Evolutionary conservation across 1,140 invertebrate species (phyloP), one percentile per base, ranked within the genome.

Genomic region (Eumeta japonica): DNA sequence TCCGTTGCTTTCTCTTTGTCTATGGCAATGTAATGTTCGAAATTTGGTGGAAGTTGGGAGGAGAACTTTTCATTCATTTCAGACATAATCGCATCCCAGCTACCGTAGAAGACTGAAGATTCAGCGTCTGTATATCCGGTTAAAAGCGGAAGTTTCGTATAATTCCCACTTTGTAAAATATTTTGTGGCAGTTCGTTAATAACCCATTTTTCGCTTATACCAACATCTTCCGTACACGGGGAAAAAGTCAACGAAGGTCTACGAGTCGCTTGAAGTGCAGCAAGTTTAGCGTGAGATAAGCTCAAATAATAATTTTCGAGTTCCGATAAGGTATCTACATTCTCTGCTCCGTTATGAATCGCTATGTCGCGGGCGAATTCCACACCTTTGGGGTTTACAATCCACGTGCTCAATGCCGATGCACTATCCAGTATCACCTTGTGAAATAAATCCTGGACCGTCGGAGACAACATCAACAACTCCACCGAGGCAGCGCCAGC

Each of bases 31-130:
- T 48, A 16, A 45, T 64, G 62, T 12, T 43, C 15, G 9, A 68
- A 43, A 37, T 67, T 58, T 37, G 18, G 18, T 16, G 62, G 60
- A 13, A 65, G 34, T 28, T 58, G 65, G 27, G 62, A 36, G 1
- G 50, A 52, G 43, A 68, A 65, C 1, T 57, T 58, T 17, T 28
- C 15, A 42, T 68, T 60, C 58, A 68, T 68, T 38, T 27, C 37
- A 10, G 48, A n/a, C 39, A 51, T 54, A 53, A 51, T 57, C 9
- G 15, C 10, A 14, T 56, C 39, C 27, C 56, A 61, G 1, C 42
- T 7, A 15, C 13, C 11, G 10, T 54, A 13, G 7, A 55, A 42
- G 1, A 61, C 31, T 16, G 55, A 37, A 15, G 61, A 61, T 39
- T 67, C 59, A 50, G 58, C 56, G 15, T 49, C 43, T 3, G 58